Evolutionary conservation across 2,113 vertebrate species (phyloP).

Genomic region (Pagrus major): DNA sequence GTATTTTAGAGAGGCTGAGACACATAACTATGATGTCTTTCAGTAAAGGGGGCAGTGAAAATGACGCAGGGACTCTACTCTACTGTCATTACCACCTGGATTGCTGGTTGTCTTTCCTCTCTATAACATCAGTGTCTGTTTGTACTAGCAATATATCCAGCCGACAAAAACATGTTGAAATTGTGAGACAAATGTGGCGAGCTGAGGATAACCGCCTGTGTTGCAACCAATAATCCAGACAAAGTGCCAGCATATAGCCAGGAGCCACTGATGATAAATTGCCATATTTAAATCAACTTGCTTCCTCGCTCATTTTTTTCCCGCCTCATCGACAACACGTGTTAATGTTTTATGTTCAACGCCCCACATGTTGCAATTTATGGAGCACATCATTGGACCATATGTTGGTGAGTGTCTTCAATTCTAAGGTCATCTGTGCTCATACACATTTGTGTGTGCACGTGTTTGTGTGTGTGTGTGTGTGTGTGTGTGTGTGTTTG

Average conservation of each 20-base stretch:
- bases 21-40: neutral
- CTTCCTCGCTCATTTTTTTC: constrained; percentile 45
- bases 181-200: neutral
- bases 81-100: neutral
- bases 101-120: neutral
- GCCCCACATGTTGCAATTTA: constrained; percentile 46
- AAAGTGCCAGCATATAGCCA: constrained; percentile 32
- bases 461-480: neutral
- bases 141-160: neutral
- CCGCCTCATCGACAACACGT: constrained; percentile 60
- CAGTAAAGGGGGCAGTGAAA: neutral
- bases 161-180: constrained; percentile 30
- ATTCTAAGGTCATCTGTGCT: constrained; percentile 33
- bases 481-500: neutral
- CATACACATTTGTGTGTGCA: neutral
- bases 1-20: constrained; percentile 7
- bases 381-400: constrained; percentile 54
- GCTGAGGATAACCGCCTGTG: constrained; percentile 34
- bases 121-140: constrained; percentile 1
- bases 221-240: constrained; percentile 43
- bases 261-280: constrained; percentile 49
- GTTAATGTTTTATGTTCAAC: constrained; percentile 61
- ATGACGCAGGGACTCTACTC: neutral
- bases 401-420: constrained; percentile 21
- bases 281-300: constrained; percentile 53